Percentiles rank a stretch among this genome's conserved stretches.
Evolutionary conservation across 2,113 vertebrate genomes (phyloP).

Genomic region (Tychaedon coryphoeus): DNA sequence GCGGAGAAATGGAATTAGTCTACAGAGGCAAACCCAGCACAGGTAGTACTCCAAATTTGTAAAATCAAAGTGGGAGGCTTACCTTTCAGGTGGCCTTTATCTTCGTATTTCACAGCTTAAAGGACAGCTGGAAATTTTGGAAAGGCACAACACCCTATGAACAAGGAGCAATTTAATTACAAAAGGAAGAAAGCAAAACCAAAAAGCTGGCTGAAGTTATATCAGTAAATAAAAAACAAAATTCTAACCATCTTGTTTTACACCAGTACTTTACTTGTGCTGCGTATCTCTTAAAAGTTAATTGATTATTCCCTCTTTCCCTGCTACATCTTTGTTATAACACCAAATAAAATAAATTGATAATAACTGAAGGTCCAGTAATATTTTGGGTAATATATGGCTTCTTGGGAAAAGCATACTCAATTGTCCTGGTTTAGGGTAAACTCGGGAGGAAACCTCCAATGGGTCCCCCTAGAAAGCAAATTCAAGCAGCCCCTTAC

Average conservation of each 20-base stretch:
- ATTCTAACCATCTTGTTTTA: background rate
- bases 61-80: background rate
- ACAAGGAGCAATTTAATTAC: background rate
- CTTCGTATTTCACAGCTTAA: background rate
- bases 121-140: background rate
- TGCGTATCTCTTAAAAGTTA: background rate
- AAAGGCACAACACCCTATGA: background rate
- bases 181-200: background rate
- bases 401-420: background rate
- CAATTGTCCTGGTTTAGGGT: background rate
- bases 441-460: background rate
- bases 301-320: background rate
- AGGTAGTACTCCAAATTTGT: background rate
- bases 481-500: background rate
- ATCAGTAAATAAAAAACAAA: background rate
- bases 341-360: background rate
- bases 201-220: background rate
- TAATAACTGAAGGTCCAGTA: background rate
- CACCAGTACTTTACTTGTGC: background rate
- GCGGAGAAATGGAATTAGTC: background rate
- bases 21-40: background rate
- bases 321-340: background rate
- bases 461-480: background rate
- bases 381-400: background rate
- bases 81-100: background rate